Percentiles rank a stretch among this genome's conserved stretches.
Evolutionary conservation across 2,797 vertebrate species (phyloP).

Genomic region (Antrozous pallidus): DNA sequence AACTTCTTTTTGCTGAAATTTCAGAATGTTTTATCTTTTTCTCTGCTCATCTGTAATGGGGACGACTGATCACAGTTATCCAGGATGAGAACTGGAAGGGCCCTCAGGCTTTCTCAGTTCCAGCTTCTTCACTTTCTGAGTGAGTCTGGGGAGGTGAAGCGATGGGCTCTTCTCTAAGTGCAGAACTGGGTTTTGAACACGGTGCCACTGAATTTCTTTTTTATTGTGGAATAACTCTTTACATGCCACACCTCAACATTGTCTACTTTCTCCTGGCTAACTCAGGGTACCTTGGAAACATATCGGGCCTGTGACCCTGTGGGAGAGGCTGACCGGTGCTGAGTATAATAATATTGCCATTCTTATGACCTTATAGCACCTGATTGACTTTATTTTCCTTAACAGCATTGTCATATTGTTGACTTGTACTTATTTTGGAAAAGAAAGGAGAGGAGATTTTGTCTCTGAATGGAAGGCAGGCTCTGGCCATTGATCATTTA

Average conservation of each 20-base stretch:
- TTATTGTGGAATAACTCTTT: not conserved
- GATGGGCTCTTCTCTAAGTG: not conserved
- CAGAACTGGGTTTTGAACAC: not conserved
- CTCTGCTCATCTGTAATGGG: not conserved
- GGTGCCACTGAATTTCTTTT: not conserved
- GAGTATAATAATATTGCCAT: not conserved
- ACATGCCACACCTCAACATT: not conserved
- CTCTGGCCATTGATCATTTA: not conserved
- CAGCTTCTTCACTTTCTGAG: not conserved
- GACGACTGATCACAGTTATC: not conserved
- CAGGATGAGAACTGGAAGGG: not conserved
- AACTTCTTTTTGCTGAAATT: slow-evolving; percentile 33
- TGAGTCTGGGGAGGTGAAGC: not conserved
- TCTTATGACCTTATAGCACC: not conserved
- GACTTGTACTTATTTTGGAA: slow-evolving; percentile 8
- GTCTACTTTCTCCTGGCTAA: not conserved
- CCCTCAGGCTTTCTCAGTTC: not conserved
- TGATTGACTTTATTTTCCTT: not conserved
- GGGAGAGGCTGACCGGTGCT: not conserved
- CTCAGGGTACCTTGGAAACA: not conserved
- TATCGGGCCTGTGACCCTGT: not conserved
- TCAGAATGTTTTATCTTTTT: slow-evolving; percentile 27
- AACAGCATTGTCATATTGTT: not conserved
- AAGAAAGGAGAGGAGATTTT: not conserved
- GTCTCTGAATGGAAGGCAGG: not conserved